Evolutionary conservation across 2,888 invertebrate genomes (phyloP).

Genomic region (Pherbina coryleti): DNA sequence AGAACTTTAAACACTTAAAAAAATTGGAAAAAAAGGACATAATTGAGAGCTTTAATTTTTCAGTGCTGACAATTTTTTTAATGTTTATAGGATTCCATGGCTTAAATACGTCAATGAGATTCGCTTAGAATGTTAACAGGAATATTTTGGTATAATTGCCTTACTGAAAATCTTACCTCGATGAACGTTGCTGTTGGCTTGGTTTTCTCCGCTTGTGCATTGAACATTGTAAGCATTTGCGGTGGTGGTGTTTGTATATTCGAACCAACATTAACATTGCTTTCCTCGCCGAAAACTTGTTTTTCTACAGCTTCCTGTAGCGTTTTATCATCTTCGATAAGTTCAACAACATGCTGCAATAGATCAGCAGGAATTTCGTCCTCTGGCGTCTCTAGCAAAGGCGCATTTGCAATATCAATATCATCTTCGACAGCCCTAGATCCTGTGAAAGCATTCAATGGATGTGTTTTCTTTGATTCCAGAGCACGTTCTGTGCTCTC

Average conservation of each 20-base stretch:
- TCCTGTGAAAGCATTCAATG: conserved; percentile 24
- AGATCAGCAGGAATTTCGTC: conserved; percentile 79
- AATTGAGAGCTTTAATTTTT: no score
- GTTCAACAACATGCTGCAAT: conserved; percentile 79
- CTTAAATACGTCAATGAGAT: no score
- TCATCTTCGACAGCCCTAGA: conserved; percentile 46
- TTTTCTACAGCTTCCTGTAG: conserved; percentile 81
- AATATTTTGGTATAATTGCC: neutral
- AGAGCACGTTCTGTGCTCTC: conserved; percentile 64
- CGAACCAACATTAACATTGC: conserved; percentile 35
- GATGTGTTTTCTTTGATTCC: conserved; percentile 41
- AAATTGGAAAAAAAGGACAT: no score
- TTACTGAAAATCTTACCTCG: neutral
- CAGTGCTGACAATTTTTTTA: no score
- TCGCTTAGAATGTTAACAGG: no score
- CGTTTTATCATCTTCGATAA: conserved; percentile 77
- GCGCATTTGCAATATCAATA: conserved; percentile 62
- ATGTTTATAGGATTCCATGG: no score
- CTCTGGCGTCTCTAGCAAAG: conserved; percentile 71
- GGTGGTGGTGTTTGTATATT: conserved; percentile 43
- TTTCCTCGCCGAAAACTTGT: conserved; percentile 72
- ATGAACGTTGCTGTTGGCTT: neutral
- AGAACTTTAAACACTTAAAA: no score
- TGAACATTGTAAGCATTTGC: conserved; percentile 32
- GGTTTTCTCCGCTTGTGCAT: neutral